A percentile compares a stretch with the other conserved stretches of the same genome.
Evolutionary conservation across 2,797 vertebrate species (phyloP).

Genomic region (Hybognathus amarus): DNA sequence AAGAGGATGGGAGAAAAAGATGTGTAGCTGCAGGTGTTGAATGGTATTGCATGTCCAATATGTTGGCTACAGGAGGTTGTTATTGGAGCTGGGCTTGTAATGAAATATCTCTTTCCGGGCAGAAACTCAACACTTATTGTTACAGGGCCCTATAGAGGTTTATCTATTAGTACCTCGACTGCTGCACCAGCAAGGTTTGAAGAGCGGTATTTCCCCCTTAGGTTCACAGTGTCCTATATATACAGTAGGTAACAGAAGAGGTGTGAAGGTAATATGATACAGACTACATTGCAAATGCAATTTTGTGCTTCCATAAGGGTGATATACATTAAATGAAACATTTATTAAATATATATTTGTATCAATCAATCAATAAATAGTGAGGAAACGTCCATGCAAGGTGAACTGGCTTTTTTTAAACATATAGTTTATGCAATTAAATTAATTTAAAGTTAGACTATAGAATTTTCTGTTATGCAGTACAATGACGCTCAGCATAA

Average conservation of each 20-base stretch:
- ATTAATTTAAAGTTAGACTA: too few relatives aligned
- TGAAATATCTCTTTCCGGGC: conserved; percentile 29
- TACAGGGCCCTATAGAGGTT: conserved; percentile 11
- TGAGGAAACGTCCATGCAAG: too few relatives aligned
- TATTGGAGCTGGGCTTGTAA: conserved; percentile 23
- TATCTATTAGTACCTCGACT: conserved; percentile 16
- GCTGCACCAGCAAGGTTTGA: neutral
- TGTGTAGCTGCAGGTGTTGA: conserved; percentile 22
- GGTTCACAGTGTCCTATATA: conserved; percentile 19
- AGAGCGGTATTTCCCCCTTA: neutral
- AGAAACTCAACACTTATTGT: conserved; percentile 24
- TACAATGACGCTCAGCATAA: too few relatives aligned
- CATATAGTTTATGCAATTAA: too few relatives aligned
- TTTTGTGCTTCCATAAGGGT: neutral
- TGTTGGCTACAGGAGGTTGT: neutral
- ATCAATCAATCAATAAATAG: too few relatives aligned
- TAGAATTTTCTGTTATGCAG: too few relatives aligned
- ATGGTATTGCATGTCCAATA: conserved; percentile 19
- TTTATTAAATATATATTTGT: too few relatives aligned
- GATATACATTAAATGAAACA: too few relatives aligned
- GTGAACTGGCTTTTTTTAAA: too few relatives aligned
- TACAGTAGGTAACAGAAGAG: conserved; percentile 2
- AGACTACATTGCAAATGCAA: conserved; percentile 3
- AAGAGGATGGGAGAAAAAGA: neutral
- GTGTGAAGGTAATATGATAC: conserved; percentile 1